A percentile compares a stretch with the other conserved stretches of the same genome.
Evolutionary conservation across 2,113 vertebrate species (phyloP).

Genomic region (Pseudonaja textilis): DNA sequence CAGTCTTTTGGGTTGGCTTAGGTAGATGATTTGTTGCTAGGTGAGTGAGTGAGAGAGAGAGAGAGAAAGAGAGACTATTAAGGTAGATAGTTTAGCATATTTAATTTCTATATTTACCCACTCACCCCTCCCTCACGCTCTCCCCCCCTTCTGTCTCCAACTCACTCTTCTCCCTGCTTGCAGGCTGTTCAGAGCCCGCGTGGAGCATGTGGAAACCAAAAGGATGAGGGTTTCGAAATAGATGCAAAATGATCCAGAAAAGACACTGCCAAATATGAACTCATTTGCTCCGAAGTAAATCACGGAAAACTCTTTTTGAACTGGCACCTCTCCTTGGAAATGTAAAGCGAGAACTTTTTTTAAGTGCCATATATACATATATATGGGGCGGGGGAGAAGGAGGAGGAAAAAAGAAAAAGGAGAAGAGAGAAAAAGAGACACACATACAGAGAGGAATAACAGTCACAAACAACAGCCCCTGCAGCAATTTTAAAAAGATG

Average conservation of each 20-base stretch:
- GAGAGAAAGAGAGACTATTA: conserved; percentile 91
- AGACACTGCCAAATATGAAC: conserved; percentile 96
- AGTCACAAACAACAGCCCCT: not conserved
- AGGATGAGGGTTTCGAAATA: conserved; percentile 90
- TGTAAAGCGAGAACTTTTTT: conserved; percentile 91
- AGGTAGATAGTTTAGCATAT: conserved; percentile 86
- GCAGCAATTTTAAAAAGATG: conserved; percentile 54
- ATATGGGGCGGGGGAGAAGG: conserved; percentile 62
- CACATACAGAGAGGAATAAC: not conserved
- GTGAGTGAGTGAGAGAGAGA: conserved; percentile 40
- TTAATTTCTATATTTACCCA: conserved; percentile 86
- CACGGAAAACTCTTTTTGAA: conserved; percentile 98
- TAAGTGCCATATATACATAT: conserved; percentile 74
- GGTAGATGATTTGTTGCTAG: conserved; percentile 87
- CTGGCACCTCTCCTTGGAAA: conserved; percentile 92
- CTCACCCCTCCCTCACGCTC: conserved; percentile 56
- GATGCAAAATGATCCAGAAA: conserved; percentile 95
- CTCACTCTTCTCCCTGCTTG: conserved; percentile 79
- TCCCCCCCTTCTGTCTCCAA: conserved; percentile 71
- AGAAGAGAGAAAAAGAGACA: not conserved
- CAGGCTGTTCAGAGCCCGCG: conserved; percentile 80
- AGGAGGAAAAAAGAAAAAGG: not conserved
- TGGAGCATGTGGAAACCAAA: conserved; percentile 89
- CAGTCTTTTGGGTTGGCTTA: conserved; percentile 82
- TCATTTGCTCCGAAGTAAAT: conserved; percentile 99